These are phyloP conservation scores for Marmota monax DNA, from an alignment of 2,113 vertebrate species.

Conservation along the genomic window DNA sequence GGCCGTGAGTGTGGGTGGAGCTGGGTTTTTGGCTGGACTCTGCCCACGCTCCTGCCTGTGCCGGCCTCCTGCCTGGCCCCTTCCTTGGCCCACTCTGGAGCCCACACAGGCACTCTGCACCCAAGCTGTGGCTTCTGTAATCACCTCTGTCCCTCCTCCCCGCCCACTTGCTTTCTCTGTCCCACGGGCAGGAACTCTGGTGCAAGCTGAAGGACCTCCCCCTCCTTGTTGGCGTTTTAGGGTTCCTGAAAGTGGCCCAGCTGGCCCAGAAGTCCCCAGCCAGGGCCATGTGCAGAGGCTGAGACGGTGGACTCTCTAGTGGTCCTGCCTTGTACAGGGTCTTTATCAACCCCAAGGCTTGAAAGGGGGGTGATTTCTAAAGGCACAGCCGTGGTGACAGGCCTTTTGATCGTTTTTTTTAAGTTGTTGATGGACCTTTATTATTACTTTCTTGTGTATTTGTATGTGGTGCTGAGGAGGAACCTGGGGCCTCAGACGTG, in stretches of 20 bases:
- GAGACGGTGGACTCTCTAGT: not conserved
- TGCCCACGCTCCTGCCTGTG: no score
- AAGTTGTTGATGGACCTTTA: no score
- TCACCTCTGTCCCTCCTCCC: not conserved
- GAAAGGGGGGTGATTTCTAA: constrained; percentile 25
- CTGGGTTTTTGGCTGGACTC: not conserved
- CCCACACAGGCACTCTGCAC: not conserved
- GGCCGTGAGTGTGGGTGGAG: not conserved
- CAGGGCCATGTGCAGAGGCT: not conserved
- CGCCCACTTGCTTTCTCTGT: not conserved
- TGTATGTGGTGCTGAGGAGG: no score
- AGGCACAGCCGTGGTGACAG: constrained; percentile 19
- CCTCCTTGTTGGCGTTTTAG: not conserved
- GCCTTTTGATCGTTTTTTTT: not conserved
- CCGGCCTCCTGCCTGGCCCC: not conserved
- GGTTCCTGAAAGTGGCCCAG: not conserved
- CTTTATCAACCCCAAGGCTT: not conserved
- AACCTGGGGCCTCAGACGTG: no score
- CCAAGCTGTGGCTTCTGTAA: not conserved
- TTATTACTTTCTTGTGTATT: no score
- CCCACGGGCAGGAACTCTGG: not conserved
- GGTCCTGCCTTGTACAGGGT: not conserved
- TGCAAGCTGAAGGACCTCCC: not conserved
- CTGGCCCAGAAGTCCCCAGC: not conserved
- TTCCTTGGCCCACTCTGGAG: not conserved